Base-by-base conservation (phyloP, 2,113 vertebrate species). In the Sturnira hondurensis region DNA sequence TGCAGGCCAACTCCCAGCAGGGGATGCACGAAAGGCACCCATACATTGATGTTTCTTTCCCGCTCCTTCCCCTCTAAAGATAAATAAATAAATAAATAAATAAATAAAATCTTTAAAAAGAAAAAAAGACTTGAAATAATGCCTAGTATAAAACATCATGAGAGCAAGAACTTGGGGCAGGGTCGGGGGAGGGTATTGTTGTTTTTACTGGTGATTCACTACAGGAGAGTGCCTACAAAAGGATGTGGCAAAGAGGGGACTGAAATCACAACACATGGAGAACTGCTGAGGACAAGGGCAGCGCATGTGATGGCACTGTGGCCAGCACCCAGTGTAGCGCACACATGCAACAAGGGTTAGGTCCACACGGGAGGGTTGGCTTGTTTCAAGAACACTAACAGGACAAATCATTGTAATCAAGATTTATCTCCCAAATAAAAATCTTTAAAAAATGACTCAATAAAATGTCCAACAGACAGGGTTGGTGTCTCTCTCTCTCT, bases 361-460 rank as follows among this genome's bases (percentile, higher is more conserved):
- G 4, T 28, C 56, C 28, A 52, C 41, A 74, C 41, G 33, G 26
- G 15, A 91, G 3, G 56, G 13, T 4, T 74, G 56, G 41, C 58
- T 74, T 63, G 45, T 61, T 90, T 71, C 54, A 61, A 89, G 28
- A 86, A 70, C 54, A 54, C 13, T 31, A 67, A 84, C 38, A 43
- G 86, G 88, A 73, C 22, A 91, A 56, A 89, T 91, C 33, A 95
- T 9, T 88, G 36, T 20, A 58, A 13, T 8, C 22, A 52, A 70
- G 12, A 92, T 26, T 82, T 87, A 76, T 76, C n/a, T 28, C 33
- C 14, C 12, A 92, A 92, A 83, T 45, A 86, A 63, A 91, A 86
- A 68, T 68, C 31, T 67, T 95, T 84, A 26, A 80, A 67, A 81
- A 81, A 74, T 78, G 36, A 74, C 43, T 93, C 82, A 85, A 61